phyloP scores from a whole-genome alignment of 2,797 vertebrate species.

The Sciurus vulgaris region DNA sequence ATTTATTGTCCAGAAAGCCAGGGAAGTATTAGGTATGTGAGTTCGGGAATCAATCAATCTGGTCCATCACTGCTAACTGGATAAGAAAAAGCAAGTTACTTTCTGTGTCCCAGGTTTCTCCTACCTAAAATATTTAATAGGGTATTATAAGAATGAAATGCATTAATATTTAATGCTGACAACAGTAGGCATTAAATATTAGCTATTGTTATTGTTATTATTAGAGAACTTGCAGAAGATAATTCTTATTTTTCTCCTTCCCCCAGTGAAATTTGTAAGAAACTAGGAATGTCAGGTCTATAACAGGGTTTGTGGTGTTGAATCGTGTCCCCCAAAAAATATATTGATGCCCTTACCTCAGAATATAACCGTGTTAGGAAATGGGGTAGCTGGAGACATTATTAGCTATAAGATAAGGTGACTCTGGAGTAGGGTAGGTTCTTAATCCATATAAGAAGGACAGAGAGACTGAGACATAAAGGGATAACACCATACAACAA shows the following conservation, averaged over 20 bases:
- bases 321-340: not conserved
- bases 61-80: not conserved
- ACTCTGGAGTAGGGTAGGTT: not conserved
- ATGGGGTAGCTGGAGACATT: not conserved
- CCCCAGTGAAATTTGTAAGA: not conserved
- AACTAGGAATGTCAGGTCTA: not conserved
- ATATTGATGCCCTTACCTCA: not conserved
- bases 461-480: not conserved
- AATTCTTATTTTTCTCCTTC: not conserved
- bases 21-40: too few species aligned
- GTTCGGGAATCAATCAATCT: not conserved
- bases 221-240: not conserved
- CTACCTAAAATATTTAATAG: not conserved
- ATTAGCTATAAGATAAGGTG: not conserved
- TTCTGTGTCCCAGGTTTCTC: not conserved
- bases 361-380: not conserved
- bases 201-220: not conserved
- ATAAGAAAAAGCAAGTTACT: not conserved
- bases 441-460: not conserved
- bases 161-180: conserved; percentile 29
- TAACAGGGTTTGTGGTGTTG: not conserved
- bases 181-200: not conserved
- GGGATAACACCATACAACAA: not conserved
- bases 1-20: not conserved
- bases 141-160: not conserved